A percentile compares a stretch with the other conserved stretches of the same genome.
Evolutionary conservation across 2,113 vertebrate species (phyloP).

Genomic region (Epinephelus lanceolatus): DNA sequence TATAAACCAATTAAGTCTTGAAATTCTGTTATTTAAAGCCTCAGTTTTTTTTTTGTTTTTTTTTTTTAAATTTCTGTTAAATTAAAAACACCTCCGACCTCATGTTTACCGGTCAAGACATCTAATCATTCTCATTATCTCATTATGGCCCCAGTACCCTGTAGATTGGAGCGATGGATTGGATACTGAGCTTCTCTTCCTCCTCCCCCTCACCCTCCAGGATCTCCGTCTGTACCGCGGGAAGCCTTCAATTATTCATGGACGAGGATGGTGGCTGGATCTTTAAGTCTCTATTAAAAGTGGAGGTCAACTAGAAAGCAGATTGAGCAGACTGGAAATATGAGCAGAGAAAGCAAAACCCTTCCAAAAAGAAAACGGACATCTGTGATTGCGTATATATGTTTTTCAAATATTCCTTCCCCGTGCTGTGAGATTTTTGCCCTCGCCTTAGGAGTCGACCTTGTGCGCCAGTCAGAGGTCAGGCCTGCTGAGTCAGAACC

Average conservation of each 20-base stretch:
- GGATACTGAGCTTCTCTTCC: slow-evolving; percentile 36
- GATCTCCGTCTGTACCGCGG: slow-evolving; percentile 48
- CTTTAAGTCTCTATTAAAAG: slow-evolving; percentile 68
- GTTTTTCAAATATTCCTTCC: slow-evolving; percentile 4
- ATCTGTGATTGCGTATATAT: neutral
- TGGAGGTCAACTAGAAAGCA: slow-evolving; percentile 58
- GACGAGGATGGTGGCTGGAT: slow-evolving; percentile 55
- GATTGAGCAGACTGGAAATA: slow-evolving; percentile 37
- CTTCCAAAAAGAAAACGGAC: neutral
- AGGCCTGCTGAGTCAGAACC: slow-evolving; percentile 52
- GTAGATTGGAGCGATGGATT: slow-evolving; percentile 39
- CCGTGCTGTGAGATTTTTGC: neutral
- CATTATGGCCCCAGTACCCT: slow-evolving; percentile 11
- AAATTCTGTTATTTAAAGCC: slow-evolving; percentile 12
- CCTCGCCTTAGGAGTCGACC: neutral
- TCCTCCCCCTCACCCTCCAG: slow-evolving; percentile 50
- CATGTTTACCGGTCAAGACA: slow-evolving; percentile 23
- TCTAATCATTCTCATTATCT: slow-evolving; percentile 54
- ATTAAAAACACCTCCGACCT: slow-evolving; percentile 3
- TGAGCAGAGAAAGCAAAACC: slow-evolving; percentile 1
- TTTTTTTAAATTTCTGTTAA: neutral
- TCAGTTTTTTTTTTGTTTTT: neutral
- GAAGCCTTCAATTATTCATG: slow-evolving; percentile 77
- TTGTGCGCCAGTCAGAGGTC: slow-evolving; percentile 35
- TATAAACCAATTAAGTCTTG: neutral